These are phyloP conservation scores for Eupithecia pulchellata DNA, from an alignment of 2,888 invertebrate species.

Conservation along the genomic window DNA sequence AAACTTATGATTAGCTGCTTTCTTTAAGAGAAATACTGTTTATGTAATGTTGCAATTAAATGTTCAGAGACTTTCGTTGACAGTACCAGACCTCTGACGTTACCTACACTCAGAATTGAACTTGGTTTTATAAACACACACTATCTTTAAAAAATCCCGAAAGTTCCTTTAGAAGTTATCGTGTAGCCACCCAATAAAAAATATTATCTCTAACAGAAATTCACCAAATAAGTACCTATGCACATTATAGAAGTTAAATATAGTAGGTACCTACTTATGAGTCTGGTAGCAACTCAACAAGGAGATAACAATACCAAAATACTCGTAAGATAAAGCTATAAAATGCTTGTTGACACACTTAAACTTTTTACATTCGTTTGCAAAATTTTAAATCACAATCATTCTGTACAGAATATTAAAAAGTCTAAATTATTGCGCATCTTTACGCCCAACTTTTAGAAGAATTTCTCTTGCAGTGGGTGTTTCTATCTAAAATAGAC, in stretches of 20 bases:
- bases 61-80: neutral
- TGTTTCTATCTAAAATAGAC: neutral
- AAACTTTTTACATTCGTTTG: neutral
- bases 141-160: neutral
- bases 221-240: neutral
- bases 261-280: neutral
- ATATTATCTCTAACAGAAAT: neutral
- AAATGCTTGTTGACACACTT: conserved; percentile 12
- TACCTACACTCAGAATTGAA: neutral
- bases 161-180: neutral
- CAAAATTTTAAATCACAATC: neutral
- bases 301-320: conserved; percentile 25
- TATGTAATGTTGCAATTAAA: neutral
- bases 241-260: too few species aligned
- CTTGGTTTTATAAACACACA: neutral
- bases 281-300: conserved; percentile 24
- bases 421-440: neutral
- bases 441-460: neutral
- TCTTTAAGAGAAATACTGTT: neutral
- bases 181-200: neutral
- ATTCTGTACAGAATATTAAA: neutral
- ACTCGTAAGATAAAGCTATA: conserved; percentile 5
- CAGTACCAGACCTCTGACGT: neutral
- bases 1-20: too few species aligned
- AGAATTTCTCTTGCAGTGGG: neutral